Evolutionary conservation across 2,888 invertebrate genomes (phyloP), one percentile per base, ranked within the genome.

Genomic region (Ptychoptera contaminata): DNA sequence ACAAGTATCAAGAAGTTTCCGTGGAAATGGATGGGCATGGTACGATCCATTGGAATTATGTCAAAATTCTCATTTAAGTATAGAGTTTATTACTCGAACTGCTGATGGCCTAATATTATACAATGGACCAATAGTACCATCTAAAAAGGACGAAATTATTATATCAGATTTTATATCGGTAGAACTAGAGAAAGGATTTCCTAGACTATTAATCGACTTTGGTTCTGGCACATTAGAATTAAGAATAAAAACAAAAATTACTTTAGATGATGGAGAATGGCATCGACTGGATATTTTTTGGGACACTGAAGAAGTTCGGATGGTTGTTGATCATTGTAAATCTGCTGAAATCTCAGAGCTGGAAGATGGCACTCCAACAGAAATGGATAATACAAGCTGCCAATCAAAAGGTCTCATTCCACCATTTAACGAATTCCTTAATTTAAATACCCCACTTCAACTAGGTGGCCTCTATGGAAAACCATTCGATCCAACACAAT

Each of bases 21-120:
- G 82, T 50, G 93, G 93, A 15, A 85, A 84, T 52, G 94, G 96
- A 8, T 98, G 92, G 87, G 96, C 97, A 14, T 94, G 97, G 93
- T 97, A 93, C 69, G 88, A 93, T 1, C 82, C 97, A 1, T 71
- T 98, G 45, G 91, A 92, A 65, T 91, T 94, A 84, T 98, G 98
- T 66, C 91, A 93, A 56, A 82, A 79, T 52, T 92, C 94, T 35
- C 92, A 93, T 69, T 73, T 97, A 52, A 92, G 90, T 58, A 78
- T 98, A 50, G 94, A 97, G 68, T 96, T 98, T 59, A 84, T 93
- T 51, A 96, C 97, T 1, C 74, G 84, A 55, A 84, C 85, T 62
- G 77, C 85, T 0, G 90, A 94, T 61, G 96, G 94, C 2, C 71
- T 96, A 31, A 70, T 98, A 44, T 68, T 97, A 36, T 98, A 97